A percentile compares a stretch with the other conserved stretches of the same genome.
These are phyloP conservation scores for Scopus umbretta DNA, from an alignment of 2,113 vertebrate species.

Conservation along the genomic window DNA sequence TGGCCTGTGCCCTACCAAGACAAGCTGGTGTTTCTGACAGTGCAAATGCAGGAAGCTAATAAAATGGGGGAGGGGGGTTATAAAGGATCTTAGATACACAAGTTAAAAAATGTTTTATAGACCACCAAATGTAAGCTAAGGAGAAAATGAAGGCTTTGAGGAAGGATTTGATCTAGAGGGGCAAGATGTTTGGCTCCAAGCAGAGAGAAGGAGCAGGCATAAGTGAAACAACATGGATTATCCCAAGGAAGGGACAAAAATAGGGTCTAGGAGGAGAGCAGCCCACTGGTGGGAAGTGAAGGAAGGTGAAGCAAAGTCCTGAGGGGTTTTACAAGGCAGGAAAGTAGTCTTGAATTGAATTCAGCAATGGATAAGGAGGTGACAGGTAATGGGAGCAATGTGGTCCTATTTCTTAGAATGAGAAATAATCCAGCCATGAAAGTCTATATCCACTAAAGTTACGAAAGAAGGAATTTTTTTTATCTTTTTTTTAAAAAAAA, in stretches of 20 bases:
- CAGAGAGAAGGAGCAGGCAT: neutral
- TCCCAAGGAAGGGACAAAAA: neutral
- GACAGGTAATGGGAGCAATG: neutral
- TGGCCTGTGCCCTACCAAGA: neutral
- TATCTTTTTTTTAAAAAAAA: neutral
- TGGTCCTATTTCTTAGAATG: neutral
- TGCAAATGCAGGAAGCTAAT: neutral
- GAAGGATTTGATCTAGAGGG: neutral
- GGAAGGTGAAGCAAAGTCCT: neutral
- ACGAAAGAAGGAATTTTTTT: neutral
- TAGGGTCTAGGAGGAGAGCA: neutral
- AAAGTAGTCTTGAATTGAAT: neutral
- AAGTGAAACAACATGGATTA: neutral
- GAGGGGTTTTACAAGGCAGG: neutral
- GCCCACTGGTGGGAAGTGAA: neutral
- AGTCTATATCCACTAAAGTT: neutral
- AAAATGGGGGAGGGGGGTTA: neutral
- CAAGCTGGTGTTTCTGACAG: neutral
- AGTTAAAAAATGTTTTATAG: neutral
- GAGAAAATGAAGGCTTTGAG: neutral
- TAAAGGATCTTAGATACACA: neutral
- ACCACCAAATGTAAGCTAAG: neutral
- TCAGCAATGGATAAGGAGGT: neutral
- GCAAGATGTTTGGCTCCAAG: neutral
- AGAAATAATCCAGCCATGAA: neutral